phyloP scores from a whole-genome alignment of 2,797 vertebrate genomes.

The Acanthurus lineatus region DNA sequence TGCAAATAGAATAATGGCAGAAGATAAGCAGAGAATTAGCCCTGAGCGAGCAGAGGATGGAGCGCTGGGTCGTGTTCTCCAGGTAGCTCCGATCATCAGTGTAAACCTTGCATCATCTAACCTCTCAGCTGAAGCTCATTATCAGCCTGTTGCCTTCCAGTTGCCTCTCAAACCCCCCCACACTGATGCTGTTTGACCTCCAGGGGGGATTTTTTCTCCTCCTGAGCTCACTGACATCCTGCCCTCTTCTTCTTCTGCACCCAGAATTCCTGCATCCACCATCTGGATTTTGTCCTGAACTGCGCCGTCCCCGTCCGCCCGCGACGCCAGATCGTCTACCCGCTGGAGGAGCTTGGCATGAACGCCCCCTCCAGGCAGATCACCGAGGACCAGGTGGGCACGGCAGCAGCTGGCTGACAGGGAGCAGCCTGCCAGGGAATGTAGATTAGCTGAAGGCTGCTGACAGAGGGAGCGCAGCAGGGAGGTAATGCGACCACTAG shows the following conservation, averaged over 20 bases:
- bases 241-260: conserved; percentile 73
- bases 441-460: conserved; percentile 81
- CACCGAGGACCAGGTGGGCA: conserved; percentile 94
- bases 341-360: conserved; percentile 92
- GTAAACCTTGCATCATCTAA: conserved; percentile 31
- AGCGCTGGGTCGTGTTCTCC: conserved; percentile 3
- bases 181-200: conserved; percentile 72
- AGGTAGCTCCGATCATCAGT: not conserved
- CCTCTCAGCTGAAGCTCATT: conserved; percentile 54
- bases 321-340: conserved; percentile 95
- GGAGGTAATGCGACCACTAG: conserved; percentile 57
- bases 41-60: conserved; percentile 5
- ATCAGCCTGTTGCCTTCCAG: conserved; percentile 47
- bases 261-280: conserved; percentile 88
- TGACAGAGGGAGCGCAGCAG: not conserved
- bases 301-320: conserved; percentile 92
- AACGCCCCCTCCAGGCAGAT: conserved; percentile 90
- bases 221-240: conserved; percentile 40
- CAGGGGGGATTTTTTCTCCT: conserved; percentile 29
- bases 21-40: conserved; percentile 35
- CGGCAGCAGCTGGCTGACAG: conserved; percentile 82
- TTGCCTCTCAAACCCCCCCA: conserved; percentile 73
- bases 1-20: conserved; percentile 70
- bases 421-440: conserved; percentile 66
- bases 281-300: conserved; percentile 90